Evolutionary conservation across 2,797 vertebrate species (phyloP).

Genomic region (Cyprinodon diabolis): DNA sequence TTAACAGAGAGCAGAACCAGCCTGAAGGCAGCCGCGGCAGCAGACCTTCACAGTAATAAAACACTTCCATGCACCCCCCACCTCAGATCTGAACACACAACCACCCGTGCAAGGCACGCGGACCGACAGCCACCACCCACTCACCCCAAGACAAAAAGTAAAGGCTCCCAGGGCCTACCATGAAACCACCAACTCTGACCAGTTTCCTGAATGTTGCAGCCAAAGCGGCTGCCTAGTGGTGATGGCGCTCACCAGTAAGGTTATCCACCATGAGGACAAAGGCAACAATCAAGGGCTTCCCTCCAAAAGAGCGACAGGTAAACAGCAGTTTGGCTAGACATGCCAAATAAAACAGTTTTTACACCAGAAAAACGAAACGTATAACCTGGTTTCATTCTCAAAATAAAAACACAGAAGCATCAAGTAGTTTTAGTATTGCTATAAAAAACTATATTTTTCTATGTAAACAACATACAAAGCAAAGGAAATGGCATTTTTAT

Average conservation of each 20-base stretch:
- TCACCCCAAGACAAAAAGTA: conserved; percentile 37
- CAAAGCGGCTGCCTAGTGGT: conserved; percentile 55
- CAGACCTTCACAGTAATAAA: conserved; percentile 65
- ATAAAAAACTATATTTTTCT: too few species aligned
- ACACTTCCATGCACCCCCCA: conserved; percentile 32
- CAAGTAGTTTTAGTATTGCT: too few species aligned
- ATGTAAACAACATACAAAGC: too few species aligned
- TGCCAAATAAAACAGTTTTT: background rate
- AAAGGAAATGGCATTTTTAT: background rate
- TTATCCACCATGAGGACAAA: conserved; percentile 50
- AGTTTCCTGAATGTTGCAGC: conserved; percentile 69
- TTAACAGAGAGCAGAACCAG: conserved; percentile 45
- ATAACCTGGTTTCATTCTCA: background rate
- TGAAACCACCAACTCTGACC: conserved; percentile 70
- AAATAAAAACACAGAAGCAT: background rate
- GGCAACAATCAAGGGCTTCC: conserved; percentile 33
- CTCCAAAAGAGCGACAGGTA: conserved; percentile 17
- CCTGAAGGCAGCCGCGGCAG: conserved; percentile 48
- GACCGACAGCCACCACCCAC: conserved; percentile 42
- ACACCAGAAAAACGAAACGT: background rate
- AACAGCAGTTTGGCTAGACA: conserved; percentile 8
- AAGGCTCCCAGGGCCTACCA: conserved; percentile 34
- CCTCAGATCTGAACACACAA: conserved; percentile 2
- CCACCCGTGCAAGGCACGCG: conserved; percentile 50
- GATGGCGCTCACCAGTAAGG: conserved; percentile 71